These are phyloP conservation scores for Acrossocheilus wenchowensis DNA, from an alignment of 2,797 vertebrate species.

Conservation along the genomic window DNA sequence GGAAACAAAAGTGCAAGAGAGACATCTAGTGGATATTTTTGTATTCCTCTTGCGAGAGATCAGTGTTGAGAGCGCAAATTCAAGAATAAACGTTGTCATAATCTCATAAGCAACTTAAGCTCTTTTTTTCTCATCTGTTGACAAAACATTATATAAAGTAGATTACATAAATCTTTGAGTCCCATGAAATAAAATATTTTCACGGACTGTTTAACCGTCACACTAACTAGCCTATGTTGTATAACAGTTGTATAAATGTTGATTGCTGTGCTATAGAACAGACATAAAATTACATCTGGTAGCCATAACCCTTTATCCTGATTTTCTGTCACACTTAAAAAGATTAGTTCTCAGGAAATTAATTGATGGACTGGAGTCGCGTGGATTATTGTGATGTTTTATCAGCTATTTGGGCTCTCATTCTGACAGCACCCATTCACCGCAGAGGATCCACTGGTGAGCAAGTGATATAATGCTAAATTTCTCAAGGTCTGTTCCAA, in stretches of 20 bases:
- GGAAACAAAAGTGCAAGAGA: conserved; percentile 15
- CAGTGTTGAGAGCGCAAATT: neutral
- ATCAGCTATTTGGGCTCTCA: neutral
- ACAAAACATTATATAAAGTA: neutral
- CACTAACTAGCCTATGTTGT: neutral
- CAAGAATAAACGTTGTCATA: neutral
- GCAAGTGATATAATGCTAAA: neutral
- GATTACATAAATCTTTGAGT: neutral
- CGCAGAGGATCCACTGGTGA: neutral
- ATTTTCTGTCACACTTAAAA: neutral
- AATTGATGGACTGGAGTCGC: neutral
- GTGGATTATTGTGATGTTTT: neutral
- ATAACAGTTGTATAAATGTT: neutral
- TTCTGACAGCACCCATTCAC: neutral
- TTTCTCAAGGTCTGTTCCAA: neutral
- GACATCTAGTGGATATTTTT: conserved; percentile 21
- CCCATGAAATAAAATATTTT: neutral
- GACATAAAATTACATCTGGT: too few relatives aligned
- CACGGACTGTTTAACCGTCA: neutral
- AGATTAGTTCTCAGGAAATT: neutral
- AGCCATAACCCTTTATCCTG: neutral
- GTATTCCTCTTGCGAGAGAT: neutral
- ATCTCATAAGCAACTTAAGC: neutral
- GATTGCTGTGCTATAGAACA: neutral
- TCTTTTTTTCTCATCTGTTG: neutral